Conservation (phyloP, 2,888 invertebrate genomes). For the Mantis religiosa region DNA sequence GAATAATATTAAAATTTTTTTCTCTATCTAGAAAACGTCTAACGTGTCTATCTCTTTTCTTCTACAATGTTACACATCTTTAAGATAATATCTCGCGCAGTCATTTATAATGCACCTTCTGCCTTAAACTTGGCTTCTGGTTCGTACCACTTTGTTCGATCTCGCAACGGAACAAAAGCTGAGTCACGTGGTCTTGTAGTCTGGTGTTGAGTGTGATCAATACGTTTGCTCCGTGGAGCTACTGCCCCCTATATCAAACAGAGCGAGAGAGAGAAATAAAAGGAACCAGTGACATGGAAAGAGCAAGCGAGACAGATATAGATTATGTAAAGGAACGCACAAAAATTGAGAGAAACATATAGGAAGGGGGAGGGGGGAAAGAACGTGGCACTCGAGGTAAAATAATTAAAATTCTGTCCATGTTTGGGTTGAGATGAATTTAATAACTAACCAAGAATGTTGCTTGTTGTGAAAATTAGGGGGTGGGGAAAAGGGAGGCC, state of each 20-base stretch:
- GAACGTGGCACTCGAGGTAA: background rate
- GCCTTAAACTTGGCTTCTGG: background rate
- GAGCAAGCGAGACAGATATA: background rate
- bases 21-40: too few species aligned
- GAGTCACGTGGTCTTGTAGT: conserved; percentile 23
- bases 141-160: background rate
- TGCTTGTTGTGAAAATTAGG: background rate
- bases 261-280: background rate
- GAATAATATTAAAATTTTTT: too few species aligned
- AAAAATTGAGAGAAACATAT: background rate
- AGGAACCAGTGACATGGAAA: background rate
- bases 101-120: background rate
- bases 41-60: too few species aligned
- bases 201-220: conserved; percentile 25
- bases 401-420: background rate
- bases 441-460: background rate
- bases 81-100: too few species aligned
- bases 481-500: background rate
- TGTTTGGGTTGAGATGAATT: background rate
- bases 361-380: background rate
- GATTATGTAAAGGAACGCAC: background rate
- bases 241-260: background rate
- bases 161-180: conserved; percentile 27
- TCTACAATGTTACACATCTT: too few species aligned
- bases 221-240: conserved; percentile 3